Percentiles rank a stretch among this genome's conserved stretches.
Conservation (phyloP, 2,113 vertebrate species). For the Lophochroa leadbeateri region DNA sequence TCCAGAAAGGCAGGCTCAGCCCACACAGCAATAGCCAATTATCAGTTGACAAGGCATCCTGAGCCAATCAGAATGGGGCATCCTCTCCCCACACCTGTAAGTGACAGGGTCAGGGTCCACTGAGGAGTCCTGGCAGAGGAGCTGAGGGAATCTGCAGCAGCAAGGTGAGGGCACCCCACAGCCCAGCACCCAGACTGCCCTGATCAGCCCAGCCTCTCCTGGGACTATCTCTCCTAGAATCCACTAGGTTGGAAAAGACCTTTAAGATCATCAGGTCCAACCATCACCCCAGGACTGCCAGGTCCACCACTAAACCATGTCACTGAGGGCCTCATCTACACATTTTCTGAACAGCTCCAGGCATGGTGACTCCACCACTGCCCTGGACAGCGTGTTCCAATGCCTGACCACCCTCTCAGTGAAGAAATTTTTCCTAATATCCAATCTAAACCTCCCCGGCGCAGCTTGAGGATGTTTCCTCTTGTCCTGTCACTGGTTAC, state of each 20-base stretch:
- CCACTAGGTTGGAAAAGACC: not conserved
- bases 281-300: not conserved
- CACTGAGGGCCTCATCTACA: not conserved
- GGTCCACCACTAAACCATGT: not conserved
- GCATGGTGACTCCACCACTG: not conserved
- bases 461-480: not conserved
- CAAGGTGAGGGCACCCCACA: no score
- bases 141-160: not conserved
- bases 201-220: not conserved
- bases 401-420: not conserved
- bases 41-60: fast-evolving
- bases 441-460: not conserved
- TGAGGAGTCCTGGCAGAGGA: no score
- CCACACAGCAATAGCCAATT: not conserved
- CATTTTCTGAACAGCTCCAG: not conserved
- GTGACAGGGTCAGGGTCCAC: fast-evolving
- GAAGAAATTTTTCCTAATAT: not conserved
- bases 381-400: not conserved
- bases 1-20: no score
- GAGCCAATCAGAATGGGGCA: not conserved
- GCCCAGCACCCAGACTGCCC: fast-evolving
- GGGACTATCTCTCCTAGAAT: not conserved
- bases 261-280: not conserved
- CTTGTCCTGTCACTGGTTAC: not conserved
- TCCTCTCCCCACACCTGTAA: not conserved